Conservation (phyloP, 2,888 invertebrate genomes). For the Trilocha varians region DNA sequence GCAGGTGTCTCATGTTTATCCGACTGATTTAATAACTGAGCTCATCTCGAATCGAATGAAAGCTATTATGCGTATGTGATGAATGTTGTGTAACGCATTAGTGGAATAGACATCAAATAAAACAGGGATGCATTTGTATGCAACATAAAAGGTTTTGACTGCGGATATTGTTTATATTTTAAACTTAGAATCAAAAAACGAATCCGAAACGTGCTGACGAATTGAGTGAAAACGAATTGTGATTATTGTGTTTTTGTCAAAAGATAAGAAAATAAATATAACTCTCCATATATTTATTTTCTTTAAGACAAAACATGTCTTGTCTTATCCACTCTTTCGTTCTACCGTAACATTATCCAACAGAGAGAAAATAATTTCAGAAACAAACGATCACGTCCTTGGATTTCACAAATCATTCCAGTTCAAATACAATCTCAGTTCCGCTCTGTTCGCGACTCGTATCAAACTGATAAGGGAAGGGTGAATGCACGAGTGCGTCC, state of each 20-base stretch:
- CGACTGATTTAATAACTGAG: slow-evolving; percentile 65
- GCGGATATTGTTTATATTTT: no score
- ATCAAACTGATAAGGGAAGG: slow-evolving; percentile 67
- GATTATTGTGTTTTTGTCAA: no score
- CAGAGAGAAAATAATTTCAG: no score
- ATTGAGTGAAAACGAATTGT: no score
- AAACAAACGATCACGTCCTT: no score
- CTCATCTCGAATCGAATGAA: slow-evolving; percentile 52
- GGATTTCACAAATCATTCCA: neutral
- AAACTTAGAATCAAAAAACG: no score
- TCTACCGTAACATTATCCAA: no score
- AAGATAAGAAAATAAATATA: no score
- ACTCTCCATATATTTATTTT: no score
- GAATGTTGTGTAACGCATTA: slow-evolving; percentile 57
- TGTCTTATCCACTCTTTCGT: no score
- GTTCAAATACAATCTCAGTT: slow-evolving; percentile 18
- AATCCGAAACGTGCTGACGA: no score
- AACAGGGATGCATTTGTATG: slow-evolving; percentile 29
- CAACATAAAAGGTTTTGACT: neutral
- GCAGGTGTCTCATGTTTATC: slow-evolving; percentile 58
- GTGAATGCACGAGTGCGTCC: slow-evolving; percentile 69
- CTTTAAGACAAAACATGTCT: no score
- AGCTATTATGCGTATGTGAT: slow-evolving; percentile 50
- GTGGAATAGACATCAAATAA: slow-evolving; percentile 54
- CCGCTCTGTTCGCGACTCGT: slow-evolving; percentile 47